A percentile compares a stretch with the other conserved stretches of the same genome.
Conservation (phyloP, 2,797 vertebrate species). For the Anableps anableps region DNA sequence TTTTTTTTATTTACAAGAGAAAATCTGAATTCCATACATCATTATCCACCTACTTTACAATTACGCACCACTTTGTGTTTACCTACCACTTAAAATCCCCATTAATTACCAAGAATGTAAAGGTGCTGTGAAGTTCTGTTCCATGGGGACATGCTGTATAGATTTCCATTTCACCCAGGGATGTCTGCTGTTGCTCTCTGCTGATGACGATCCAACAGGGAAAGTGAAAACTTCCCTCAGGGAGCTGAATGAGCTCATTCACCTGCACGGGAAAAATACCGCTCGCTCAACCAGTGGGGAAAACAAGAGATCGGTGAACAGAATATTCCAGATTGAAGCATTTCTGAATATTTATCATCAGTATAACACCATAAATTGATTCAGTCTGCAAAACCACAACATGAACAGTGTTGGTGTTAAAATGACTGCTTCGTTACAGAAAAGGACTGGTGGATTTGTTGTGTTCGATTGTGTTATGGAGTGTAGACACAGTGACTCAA, state of each 20-base stretch:
- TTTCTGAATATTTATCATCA: not conserved
- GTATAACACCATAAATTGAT: not conserved
- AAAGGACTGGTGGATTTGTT: not conserved
- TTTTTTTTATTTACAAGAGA: not conserved
- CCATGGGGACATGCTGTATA: conserved; percentile 56
- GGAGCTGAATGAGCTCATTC: not conserved
- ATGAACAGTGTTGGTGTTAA: not conserved
- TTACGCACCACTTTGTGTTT: not conserved
- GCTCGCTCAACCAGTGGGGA: not conserved
- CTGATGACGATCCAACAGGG: not conserved
- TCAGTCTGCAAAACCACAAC: not conserved
- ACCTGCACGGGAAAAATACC: not conserved
- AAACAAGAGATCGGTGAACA: not conserved
- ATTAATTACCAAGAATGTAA: not conserved
- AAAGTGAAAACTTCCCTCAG: not conserved
- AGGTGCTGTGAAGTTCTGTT: conserved; percentile 1
- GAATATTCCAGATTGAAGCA: not conserved
- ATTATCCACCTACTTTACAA: not conserved
- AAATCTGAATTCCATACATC: not conserved
- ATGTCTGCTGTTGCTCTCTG: not conserved
- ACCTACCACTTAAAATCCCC: not conserved
- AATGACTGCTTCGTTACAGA: not conserved
- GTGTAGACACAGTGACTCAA: not conserved
- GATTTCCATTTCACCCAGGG: not conserved
- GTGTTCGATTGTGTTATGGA: not conserved